Base-by-base conservation (phyloP, 1,140 invertebrate species). In the Drosophila neocordata region DNA sequence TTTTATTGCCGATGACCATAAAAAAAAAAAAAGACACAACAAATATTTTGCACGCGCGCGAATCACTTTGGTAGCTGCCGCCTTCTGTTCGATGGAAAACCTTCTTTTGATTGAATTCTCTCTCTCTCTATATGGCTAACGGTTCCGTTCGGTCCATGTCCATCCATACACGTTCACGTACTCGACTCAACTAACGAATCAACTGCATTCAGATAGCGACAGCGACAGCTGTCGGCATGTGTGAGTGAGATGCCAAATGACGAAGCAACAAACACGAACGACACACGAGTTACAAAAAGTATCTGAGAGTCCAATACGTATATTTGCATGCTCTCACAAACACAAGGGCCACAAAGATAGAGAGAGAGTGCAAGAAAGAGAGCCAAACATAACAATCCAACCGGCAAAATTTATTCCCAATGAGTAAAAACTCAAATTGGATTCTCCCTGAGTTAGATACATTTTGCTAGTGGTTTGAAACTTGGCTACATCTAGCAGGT, bases 381-480 rank as follows among this genome's bases (percentile, higher is more conserved):
- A 27, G 55, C 27, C 6, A 31, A 31, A 31, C 27, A 31, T 1
- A 31, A 31, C 27, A 31, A 38, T 12, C 27, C 31, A 31, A 60
- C 44, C 66, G 59, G 60, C 64, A 51, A 48, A 58, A 13, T 7
- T n/a, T 1, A 1, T 55, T 35, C 24, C 2, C 67, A 64, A 72
- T 56, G 62, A 61, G 59, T 27, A 12, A 5, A 24, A 7, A 69
- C 60, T 76, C 82, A 58, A 75, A 48, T 79, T 85, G 78, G 82
- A 82, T 44, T 87, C 82, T 68, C 82, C 72, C 82, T 85, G 82
- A 87, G 82, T 69, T 37, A 81, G 81, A 78, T 85, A 72, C 59
- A 15, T 3, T 1, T 6, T 0, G n/a, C 8, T 1, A 31, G 4
- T 11, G 82, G 82, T 87, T 78, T 6, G 65, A 22, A 75, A 76